Percentiles rank a stretch among this genome's conserved stretches.
phyloP scores from a whole-genome alignment of 1,140 invertebrate species.

The Heliconius melpomene region DNA sequence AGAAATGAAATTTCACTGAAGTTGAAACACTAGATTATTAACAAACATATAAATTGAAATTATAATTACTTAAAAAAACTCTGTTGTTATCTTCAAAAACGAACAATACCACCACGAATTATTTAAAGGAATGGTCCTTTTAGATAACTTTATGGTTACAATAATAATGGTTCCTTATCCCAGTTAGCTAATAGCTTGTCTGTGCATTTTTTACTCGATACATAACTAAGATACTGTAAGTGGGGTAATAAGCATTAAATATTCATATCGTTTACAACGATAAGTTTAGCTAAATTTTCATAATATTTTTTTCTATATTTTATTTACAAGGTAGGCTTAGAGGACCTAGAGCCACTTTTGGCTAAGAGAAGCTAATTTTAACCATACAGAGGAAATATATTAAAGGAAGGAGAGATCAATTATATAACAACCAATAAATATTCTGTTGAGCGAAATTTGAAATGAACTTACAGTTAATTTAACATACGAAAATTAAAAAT shows the following conservation, averaged over 20 bases:
- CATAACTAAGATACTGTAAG: not conserved
- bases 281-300: not conserved
- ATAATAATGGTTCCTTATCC: not conserved
- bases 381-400: too few relatives aligned
- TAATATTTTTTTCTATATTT: not conserved
- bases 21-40: too few relatives aligned
- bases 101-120: not conserved
- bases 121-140: not conserved
- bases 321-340: not conserved
- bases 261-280: not conserved
- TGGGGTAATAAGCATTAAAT: not conserved
- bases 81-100: not conserved
- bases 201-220: not conserved
- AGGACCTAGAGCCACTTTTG: too few relatives aligned
- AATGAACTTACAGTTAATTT: not conserved
- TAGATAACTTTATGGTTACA: not conserved
- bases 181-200: not conserved
- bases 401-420: too few relatives aligned
- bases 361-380: too few relatives aligned
- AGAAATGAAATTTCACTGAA: too few relatives aligned
- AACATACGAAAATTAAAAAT: not conserved
- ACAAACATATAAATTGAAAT: too few relatives aligned
- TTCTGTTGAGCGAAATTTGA: not conserved
- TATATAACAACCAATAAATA: not conserved
- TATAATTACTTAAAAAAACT: not conserved